Percentiles rank a stretch among this genome's conserved stretches.
phyloP scores from a whole-genome alignment of 92 coral and sea anemone genomes.

The Umimayanthus chanpuru region DNA sequence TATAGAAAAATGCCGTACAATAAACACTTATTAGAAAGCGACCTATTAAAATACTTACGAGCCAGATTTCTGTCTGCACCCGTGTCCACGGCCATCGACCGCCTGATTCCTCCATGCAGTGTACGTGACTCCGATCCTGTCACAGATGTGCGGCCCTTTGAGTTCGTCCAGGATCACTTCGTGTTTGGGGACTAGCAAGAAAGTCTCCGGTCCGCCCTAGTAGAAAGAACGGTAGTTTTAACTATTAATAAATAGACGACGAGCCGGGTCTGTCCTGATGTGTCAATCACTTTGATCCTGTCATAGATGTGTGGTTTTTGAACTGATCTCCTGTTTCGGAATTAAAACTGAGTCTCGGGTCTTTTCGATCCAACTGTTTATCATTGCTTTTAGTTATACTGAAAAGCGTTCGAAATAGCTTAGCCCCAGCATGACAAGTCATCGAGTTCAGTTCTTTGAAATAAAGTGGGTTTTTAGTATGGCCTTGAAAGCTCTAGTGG shows the following conservation, averaged over 20 bases:
- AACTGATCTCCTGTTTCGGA: conserved; percentile 79
- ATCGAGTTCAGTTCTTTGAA: background rate
- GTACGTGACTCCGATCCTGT: conserved; percentile 92
- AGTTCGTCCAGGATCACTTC: conserved; percentile 75
- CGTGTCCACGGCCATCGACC: conserved; percentile 69
- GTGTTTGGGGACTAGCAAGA: conserved; percentile 78
- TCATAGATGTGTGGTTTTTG: conserved; percentile 86
- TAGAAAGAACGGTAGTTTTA: background rate
- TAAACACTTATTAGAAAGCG: too few species aligned
- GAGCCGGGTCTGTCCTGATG: background rate
- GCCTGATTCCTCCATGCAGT: conserved; percentile 88
- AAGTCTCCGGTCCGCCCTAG: conserved; percentile 82
- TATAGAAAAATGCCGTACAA: too few species aligned
- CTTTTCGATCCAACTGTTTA: conserved; percentile 36
- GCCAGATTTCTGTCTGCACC: conserved; percentile 81
- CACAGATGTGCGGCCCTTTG: conserved; percentile 87
- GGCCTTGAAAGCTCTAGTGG: too few species aligned
- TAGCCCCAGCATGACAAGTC: too few species aligned
- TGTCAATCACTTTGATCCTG: conserved; percentile 88
- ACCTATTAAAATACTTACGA: too few species aligned
- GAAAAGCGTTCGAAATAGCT: too few species aligned
- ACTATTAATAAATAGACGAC: background rate
- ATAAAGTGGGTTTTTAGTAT: too few species aligned
- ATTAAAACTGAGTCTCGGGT: conserved; percentile 80
- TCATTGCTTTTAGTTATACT: too few species aligned